Evolutionary conservation across 2,797 vertebrate genomes (phyloP).

Genomic region (Gallinago stenura): DNA sequence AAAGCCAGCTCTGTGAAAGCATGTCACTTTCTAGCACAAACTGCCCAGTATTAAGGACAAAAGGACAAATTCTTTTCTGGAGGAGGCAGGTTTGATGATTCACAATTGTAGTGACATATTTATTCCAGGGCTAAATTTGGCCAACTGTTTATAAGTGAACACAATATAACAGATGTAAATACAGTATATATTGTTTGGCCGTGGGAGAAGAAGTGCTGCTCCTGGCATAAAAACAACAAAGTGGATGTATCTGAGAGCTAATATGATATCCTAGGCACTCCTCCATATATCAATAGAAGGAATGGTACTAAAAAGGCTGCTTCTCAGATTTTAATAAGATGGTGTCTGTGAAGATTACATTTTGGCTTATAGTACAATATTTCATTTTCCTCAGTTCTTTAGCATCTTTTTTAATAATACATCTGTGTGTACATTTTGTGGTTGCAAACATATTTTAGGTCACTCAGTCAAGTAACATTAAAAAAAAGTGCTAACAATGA

Average conservation of each 20-base stretch:
- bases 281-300: neutral
- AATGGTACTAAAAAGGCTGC: constrained; percentile 16
- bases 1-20: neutral
- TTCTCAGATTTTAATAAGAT: constrained; percentile 56
- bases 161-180: neutral
- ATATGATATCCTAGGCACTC: neutral
- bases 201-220: neutral
- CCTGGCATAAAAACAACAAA: neutral
- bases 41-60: neutral
- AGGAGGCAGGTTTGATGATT: neutral
- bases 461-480: constrained; percentile 9
- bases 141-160: neutral
- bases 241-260: neutral
- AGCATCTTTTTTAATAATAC: constrained; percentile 1
- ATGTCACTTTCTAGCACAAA: neutral
- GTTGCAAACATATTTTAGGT: neutral
- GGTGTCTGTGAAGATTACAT: constrained; percentile 51
- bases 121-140: neutral
- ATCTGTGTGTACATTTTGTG: neutral
- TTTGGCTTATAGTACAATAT: constrained; percentile 40
- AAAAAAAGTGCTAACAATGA: neutral
- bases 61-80: neutral
- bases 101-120: neutral
- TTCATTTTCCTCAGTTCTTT: constrained; percentile 33
- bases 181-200: neutral